Percentiles rank a stretch among this genome's conserved stretches.
Conservation (phyloP, 1,140 invertebrate species). For the Macrostomum lignano region DNA sequence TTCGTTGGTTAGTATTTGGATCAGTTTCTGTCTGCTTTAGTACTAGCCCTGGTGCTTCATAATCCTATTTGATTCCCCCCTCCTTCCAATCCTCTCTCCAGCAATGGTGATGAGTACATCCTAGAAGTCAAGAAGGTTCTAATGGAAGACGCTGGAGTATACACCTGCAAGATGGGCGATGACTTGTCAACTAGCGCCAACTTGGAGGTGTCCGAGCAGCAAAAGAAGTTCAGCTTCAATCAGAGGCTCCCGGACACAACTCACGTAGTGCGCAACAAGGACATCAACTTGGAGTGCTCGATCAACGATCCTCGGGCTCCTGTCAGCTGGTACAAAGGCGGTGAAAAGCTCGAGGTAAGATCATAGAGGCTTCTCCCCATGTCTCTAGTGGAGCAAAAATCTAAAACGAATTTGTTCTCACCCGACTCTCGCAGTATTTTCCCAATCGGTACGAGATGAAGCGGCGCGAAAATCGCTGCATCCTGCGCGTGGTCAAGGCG, state of each 20-base stretch:
- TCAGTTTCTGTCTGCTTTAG: too few species aligned
- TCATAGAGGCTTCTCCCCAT: too few species aligned
- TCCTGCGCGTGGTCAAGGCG: conserved; percentile 53
- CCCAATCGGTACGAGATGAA: conserved; percentile 21
- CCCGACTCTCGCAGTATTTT: conserved; percentile 12
- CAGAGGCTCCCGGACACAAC: conserved; percentile 57
- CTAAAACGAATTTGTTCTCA: too few species aligned
- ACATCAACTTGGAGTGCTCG: conserved; percentile 61
- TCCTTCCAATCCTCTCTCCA: too few species aligned
- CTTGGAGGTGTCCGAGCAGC: conserved; percentile 79
- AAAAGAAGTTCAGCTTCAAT: conserved; percentile 66
- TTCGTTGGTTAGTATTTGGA: conserved; percentile 9
- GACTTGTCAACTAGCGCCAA: conserved; percentile 57
- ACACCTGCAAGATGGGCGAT: conserved; percentile 71
- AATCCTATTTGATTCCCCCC: too few species aligned
- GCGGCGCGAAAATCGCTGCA: conserved; percentile 36
- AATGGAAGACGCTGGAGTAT: conserved; percentile 83
- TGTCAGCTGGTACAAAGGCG: conserved; percentile 68
- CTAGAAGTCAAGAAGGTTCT: conserved; percentile 62
- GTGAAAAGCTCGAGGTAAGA: conserved; percentile 30
- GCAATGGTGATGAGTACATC: conserved; percentile 59
- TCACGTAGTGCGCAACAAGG: conserved; percentile 59
- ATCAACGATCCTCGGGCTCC: conserved; percentile 69
- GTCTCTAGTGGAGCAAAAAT: too few species aligned
- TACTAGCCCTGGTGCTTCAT: too few species aligned